Evolutionary conservation across 1,140 invertebrate species (phyloP), one percentile per base, ranked within the genome.

Genomic region (Myzus persicae): DNA sequence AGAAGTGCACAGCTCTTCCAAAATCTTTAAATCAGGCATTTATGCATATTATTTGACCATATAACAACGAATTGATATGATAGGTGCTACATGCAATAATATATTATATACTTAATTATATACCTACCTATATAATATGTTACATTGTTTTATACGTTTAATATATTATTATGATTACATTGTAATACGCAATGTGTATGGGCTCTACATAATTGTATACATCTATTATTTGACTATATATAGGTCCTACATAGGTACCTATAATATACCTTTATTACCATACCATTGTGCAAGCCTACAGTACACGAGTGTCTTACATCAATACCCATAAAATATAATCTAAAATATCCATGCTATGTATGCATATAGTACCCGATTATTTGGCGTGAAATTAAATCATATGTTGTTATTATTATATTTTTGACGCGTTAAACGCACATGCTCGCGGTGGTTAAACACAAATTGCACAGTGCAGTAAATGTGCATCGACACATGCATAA

Each of bases 381-480:
- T 11, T 11, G 14, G 81, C 38, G 81, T 84, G 22, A 84, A 84
- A 84, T 84, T 42, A 84, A 84, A 40, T 84, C 36, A 38, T n/a
- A n/a, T 24, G 36, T 38, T 40, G 36, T 40, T 84, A 84, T 84
- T 84, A 38, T 81, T 82, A 40, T 84, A 40, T 81, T 81, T 81
- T 40, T 24, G 2, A 44, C 84, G 26, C 26, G 31, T 87, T 87
- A 87, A 87, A 87, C 36, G 84, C 84, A 44, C 11, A 20, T n/a
- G 42, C 40, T 31, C 14, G 46, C 84, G 26, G 84, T 87, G 84
- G 84, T 87, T 87, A n/a, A 87, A 87, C 84, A 87, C 84, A 87
- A 87, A 87, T 87, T 87, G 26, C 84, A 87, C 84, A 44, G 42
- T 87, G 42, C 44, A 44, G 44, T 14, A 46, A 14, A 87, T 87